phyloP scores from a whole-genome alignment of 2,888 invertebrate species.

The Agrilus biguttatus region DNA sequence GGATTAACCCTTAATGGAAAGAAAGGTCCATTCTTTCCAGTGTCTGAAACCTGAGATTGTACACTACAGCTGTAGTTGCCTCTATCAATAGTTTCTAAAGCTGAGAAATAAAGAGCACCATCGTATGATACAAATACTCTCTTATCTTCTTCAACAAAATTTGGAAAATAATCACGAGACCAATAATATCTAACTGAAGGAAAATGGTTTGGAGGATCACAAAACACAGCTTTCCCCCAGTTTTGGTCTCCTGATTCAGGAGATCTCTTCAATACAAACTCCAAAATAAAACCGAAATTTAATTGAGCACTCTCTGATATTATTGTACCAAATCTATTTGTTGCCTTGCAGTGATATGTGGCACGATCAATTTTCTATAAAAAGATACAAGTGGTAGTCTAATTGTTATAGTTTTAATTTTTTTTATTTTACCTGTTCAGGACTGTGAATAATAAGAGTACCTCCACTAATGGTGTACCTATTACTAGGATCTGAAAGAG shows the following conservation, averaged over 20 bases:
- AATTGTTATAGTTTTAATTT: background rate
- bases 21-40: constrained; percentile 81
- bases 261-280: constrained; percentile 79
- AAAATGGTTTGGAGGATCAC: constrained; percentile 86
- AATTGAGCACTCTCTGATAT: constrained; percentile 77
- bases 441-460: constrained; percentile 73
- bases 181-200: constrained; percentile 82
- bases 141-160: constrained; percentile 85
- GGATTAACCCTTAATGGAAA: constrained; percentile 70
- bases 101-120: constrained; percentile 89
- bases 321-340: constrained; percentile 79
- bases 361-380: constrained; percentile 60
- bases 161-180: constrained; percentile 79
- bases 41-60: constrained; percentile 72
- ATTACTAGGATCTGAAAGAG: constrained; percentile 41
- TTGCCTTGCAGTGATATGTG: constrained; percentile 80
- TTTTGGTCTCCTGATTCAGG: constrained; percentile 76
- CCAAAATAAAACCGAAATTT: constrained; percentile 79
- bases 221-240: constrained; percentile 86
- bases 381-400: background rate
- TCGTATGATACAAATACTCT: constrained; percentile 88
- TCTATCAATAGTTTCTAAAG: constrained; percentile 77
- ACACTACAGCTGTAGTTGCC: constrained; percentile 88
- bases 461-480: constrained; percentile 86
- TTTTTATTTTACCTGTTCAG: constrained; percentile 40